These are phyloP conservation scores for Cottus gobio DNA, from an alignment of 2,113 vertebrate species.

Conservation along the genomic window DNA sequence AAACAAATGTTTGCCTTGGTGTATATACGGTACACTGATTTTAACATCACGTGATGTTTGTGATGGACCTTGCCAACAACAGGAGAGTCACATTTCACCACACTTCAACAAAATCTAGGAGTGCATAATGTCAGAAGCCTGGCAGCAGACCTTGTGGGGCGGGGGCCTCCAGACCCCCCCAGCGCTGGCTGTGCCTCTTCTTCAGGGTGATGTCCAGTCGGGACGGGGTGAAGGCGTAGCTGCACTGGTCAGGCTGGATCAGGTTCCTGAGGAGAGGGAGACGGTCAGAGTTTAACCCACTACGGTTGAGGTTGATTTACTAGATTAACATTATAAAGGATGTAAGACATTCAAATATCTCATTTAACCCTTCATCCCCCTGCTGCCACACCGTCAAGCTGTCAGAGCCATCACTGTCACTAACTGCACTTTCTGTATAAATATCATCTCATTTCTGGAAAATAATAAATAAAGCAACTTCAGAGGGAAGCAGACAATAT, in stretches of 20 bases:
- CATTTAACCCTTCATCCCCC: not conserved
- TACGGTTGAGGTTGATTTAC: not conserved
- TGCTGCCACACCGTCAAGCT: no score
- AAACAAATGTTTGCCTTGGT: not conserved
- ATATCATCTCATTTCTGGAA: not conserved
- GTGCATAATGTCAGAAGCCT: conserved; percentile 70
- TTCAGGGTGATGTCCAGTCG: conserved; percentile 93
- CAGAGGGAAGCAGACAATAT: not conserved
- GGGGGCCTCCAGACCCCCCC: conserved; percentile 94
- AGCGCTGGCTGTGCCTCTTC: conserved; percentile 97
- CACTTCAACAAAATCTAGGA: not conserved
- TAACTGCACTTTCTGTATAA: not conserved
- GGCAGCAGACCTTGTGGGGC: conserved; percentile 97
- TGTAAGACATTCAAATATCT: not conserved
- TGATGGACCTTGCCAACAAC: not conserved
- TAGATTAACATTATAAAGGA: not conserved
- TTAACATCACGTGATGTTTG: no score
- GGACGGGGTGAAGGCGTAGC: conserved; percentile 91
- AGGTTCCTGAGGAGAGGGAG: conserved; percentile 86
- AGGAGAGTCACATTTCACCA: not conserved
- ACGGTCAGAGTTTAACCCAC: not conserved
- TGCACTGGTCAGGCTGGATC: conserved; percentile 93
- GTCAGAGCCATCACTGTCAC: no score
- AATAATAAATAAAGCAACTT: no score
- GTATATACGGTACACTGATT: no score